Conservation (phyloP, 2,888 invertebrate genomes). For the Seira sanloemensis region DNA sequence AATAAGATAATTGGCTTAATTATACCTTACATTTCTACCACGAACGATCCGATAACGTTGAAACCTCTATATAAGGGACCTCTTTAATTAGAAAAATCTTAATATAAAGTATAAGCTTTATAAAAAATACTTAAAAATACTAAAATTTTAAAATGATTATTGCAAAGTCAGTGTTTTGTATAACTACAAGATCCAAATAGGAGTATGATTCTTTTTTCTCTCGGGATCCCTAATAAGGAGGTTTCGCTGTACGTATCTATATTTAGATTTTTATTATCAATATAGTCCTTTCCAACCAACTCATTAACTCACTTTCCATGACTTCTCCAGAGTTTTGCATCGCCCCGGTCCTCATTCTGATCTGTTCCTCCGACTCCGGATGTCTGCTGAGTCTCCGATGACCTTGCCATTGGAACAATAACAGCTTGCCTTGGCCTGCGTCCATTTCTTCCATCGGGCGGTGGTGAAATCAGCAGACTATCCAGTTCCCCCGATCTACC, state of each 20-base stretch:
- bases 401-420: slow-evolving; percentile 50
- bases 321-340: slow-evolving; percentile 57
- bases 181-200: neutral
- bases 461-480: neutral
- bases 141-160: too few species aligned
- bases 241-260: too few species aligned
- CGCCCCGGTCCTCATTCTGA: slow-evolving; percentile 3
- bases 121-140: too few species aligned
- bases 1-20: neutral
- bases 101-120: too few species aligned
- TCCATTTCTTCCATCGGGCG: neutral
- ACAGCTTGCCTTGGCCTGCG: neutral
- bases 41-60: too few species aligned
- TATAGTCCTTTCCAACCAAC: neutral
- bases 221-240: too few species aligned
- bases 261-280: too few species aligned
- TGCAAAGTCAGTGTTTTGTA: too few species aligned
- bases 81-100: too few species aligned
- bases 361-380: neutral
- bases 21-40: too few species aligned
- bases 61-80: too few species aligned
- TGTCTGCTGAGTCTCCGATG: neutral
- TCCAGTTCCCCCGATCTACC: neutral
- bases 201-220: neutral
- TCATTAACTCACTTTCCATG: slow-evolving; percentile 64